Base-by-base conservation (phyloP, 30 jellyfish, hydroid and myxozoan species). In the Aurelia sp. region DNA sequence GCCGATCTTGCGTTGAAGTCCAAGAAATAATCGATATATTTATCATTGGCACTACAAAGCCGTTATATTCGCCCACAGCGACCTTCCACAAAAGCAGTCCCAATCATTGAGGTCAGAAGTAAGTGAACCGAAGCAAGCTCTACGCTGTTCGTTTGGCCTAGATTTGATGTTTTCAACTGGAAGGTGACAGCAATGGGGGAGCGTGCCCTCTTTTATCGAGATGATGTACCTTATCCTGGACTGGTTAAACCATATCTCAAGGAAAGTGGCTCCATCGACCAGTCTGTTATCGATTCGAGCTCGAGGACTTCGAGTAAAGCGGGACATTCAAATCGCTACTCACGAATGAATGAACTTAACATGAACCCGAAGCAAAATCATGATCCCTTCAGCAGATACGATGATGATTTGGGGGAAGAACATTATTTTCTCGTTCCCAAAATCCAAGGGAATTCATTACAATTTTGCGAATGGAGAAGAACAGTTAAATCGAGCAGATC, bases 321-420 rank as follows among this genome's bases (percentile, higher is more conserved):
- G 53, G 79, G 41, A 41, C 61, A 51, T 41, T 22, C 87, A 23
- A 74, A 72, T 13, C 48, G 71, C 20, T 74, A 61, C 52, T 12
- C 83, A 27, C 82, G 92, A 88, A 88, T 88, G 97, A 88, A 88
- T 88, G 91, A 67, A 79, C 95, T 58, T 27, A 71, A 76, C 67
- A 71, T 62, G 81, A 86, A 51, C 66, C 92, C 76, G 84, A 88
- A 88, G 82, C 82, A 74, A 66, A 78, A n/a, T 33, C 47, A 60
- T 64, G 92, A 80, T 75, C 97, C 97, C 48, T 88, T 76, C 89
- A 88, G 97, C 78, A 72, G 88, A 44, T 88, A 88, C 47, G 97
- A 88, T 51, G 97, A 88, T 74, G 92, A 88, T 72, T 22, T 20
- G 41, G 97, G 89, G n/a, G 92, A 76, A 65, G 97, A 88, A 40